Conservation (phyloP, 1,140 invertebrate species). For the Megalonaias nervosa region DNA sequence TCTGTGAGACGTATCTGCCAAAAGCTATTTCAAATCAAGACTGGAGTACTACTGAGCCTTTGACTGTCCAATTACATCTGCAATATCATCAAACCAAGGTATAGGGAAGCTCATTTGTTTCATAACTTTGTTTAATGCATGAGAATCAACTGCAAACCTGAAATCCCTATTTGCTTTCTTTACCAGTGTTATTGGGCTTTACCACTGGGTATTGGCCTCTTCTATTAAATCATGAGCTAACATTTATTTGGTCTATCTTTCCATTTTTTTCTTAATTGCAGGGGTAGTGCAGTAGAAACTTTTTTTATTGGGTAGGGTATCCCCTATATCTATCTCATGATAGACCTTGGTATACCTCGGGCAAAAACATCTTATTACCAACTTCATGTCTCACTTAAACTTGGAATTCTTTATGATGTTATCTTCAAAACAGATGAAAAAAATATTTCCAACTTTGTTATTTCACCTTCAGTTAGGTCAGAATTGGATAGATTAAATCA, state of each 20-base stretch:
- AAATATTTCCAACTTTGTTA: too few species aligned
- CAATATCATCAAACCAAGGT: slow-evolving; percentile 37
- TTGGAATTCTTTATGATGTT: too few species aligned
- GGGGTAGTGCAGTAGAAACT: too few species aligned
- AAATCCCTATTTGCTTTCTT: slow-evolving; percentile 40
- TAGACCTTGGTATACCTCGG: too few species aligned
- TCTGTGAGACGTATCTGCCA: slow-evolving; percentile 39
- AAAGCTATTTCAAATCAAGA: slow-evolving; percentile 38
- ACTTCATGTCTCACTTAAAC: too few species aligned
- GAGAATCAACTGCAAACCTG: slow-evolving; percentile 40
- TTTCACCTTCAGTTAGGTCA: too few species aligned
- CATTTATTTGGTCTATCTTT: slow-evolving; percentile 33
- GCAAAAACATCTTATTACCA: too few species aligned
- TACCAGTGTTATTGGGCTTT: slow-evolving; percentile 36
- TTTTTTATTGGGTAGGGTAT: too few species aligned
- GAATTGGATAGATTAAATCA: too few species aligned
- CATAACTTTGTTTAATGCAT: slow-evolving; percentile 37
- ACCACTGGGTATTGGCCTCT: slow-evolving; percentile 20
- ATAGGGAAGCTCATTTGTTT: slow-evolving; percentile 25
- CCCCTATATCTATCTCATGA: too few species aligned
- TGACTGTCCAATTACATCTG: slow-evolving; percentile 34
- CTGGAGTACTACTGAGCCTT: slow-evolving; percentile 30
- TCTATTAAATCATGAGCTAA: slow-evolving; percentile 37
- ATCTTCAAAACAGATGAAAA: too few species aligned
- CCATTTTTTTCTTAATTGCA: too few species aligned